Evolutionary conservation across 2,888 invertebrate genomes (phyloP).

Genomic region (Fragum sueziense): DNA sequence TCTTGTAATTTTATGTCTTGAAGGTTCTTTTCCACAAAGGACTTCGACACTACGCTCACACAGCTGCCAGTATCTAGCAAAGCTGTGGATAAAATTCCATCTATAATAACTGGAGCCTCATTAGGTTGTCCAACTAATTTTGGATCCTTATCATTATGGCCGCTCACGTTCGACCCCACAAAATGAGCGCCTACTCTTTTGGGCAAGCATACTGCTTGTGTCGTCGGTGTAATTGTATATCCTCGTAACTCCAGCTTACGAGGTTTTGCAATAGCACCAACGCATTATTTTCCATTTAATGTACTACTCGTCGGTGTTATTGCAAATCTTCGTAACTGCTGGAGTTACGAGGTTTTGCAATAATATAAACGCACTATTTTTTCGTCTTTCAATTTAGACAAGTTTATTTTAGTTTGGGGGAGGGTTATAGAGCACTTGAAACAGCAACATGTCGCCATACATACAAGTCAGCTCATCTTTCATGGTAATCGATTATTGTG

Average conservation of each 20-base stretch:
- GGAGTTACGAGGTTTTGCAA: too few species aligned
- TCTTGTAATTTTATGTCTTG: too few species aligned
- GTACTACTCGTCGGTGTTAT: too few species aligned
- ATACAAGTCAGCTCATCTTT: background rate
- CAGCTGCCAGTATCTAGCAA: constrained; percentile 41
- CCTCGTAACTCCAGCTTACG: too few species aligned
- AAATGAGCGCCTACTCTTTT: constrained; percentile 32
- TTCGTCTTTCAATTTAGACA: too few species aligned
- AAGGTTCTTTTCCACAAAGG: constrained; percentile 34
- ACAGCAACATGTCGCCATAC: background rate
- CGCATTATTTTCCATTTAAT: too few species aligned
- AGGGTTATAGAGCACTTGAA: too few species aligned
- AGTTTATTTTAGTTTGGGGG: too few species aligned
- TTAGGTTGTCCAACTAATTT: constrained; percentile 38
- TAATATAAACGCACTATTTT: too few species aligned
- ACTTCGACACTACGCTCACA: constrained; percentile 33
- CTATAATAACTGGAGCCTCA: constrained; percentile 12
- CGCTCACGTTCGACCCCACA: constrained; percentile 14
- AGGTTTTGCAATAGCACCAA: too few species aligned
- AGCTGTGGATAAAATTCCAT: background rate
- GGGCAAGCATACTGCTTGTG: background rate
- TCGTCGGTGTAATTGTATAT: too few species aligned
- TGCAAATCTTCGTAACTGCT: too few species aligned
- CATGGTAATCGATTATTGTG: background rate
- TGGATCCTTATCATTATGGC: constrained; percentile 1